Evolutionary conservation across 2,113 vertebrate species (phyloP).

Genomic region (Capra hircus): DNA sequence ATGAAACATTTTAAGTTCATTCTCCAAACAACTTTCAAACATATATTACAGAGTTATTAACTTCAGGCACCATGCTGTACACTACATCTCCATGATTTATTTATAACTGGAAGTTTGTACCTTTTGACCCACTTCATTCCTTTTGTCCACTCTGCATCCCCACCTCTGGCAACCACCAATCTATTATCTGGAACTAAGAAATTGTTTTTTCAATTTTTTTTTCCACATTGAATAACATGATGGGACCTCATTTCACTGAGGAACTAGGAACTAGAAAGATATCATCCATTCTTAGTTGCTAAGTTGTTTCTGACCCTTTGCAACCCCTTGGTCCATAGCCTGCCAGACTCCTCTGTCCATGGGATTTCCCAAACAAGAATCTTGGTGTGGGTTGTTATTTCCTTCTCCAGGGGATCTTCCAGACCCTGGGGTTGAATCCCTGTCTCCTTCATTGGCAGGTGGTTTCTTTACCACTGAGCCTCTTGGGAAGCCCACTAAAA

Average conservation of each 20-base stretch:
- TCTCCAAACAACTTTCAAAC: neutral
- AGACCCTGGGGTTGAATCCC: neutral
- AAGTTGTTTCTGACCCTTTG: neutral
- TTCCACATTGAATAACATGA: neutral
- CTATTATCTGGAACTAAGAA: neutral
- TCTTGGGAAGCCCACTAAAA: neutral
- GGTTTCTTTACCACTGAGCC: neutral
- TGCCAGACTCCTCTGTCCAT: neutral
- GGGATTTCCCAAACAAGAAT: neutral
- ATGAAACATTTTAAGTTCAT: neutral
- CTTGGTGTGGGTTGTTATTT: neutral
- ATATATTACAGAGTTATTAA: neutral
- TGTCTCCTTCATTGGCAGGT: neutral
- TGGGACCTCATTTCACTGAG: neutral
- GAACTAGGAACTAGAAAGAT: neutral
- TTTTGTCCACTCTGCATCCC: neutral
- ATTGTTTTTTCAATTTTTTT: neutral
- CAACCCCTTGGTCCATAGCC: neutral
- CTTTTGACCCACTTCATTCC: neutral
- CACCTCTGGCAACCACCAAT: neutral
- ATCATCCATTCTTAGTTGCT: neutral
- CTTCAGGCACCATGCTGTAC: neutral
- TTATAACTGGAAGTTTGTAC: neutral
- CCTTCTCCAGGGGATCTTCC: neutral
- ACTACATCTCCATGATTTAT: neutral